These are phyloP conservation scores for Pipistrellus pygmaeus DNA, from an alignment of 2,797 vertebrate genomes.

Conservation along the genomic window DNA sequence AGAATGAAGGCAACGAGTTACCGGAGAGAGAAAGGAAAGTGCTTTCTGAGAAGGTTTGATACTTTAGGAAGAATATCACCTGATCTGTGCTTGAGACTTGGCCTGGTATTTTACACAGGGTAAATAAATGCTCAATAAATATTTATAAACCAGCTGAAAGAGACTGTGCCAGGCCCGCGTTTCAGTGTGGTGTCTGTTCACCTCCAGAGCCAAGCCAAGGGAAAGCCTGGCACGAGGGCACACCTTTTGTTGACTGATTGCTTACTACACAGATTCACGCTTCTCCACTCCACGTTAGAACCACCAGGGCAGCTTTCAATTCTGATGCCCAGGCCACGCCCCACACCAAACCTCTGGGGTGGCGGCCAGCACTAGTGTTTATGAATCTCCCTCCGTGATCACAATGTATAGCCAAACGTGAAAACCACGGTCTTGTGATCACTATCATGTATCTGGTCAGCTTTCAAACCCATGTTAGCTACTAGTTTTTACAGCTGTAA, in stretches of 20 bases:
- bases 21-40: neutral
- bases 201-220: neutral
- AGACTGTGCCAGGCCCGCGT: neutral
- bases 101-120: neutral
- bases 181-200: neutral
- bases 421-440: neutral
- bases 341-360: neutral
- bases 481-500: conserved; percentile 84
- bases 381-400: neutral
- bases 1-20: neutral
- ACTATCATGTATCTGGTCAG: neutral
- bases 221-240: no score
- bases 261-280: neutral
- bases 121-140: conserved; percentile 1
- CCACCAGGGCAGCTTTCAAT: neutral
- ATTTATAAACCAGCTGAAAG: neutral
- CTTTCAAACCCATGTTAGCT: conserved; percentile 82
- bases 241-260: neutral
- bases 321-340: neutral
- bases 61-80: neutral
- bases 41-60: neutral
- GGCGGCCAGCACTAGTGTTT: neutral
- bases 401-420: neutral
- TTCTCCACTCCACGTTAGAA: neutral
- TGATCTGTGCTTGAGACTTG: neutral